Evolutionary conservation across 2,797 vertebrate species (phyloP), one percentile per base, ranked within the genome.

Genomic region (Glyptemys insculpta): DNA sequence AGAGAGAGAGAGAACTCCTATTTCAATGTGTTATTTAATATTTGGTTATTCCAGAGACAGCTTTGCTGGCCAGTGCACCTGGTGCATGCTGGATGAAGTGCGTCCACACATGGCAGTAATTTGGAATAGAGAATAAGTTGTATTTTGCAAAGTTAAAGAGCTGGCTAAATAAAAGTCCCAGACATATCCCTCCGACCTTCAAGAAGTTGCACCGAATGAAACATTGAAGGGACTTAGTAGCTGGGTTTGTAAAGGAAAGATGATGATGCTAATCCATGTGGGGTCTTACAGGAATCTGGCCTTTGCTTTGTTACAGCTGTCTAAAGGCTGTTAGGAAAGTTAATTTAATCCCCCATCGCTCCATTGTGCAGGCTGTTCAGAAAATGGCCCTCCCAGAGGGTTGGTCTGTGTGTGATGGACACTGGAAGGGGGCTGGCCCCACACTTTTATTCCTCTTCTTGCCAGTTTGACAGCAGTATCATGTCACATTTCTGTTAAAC

Each of bases 11-110:
- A 76, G 2, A 76, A 12, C 23, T 85, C 2, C 1, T 0, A 25
- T 83, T 3, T 1, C 57, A 9, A 21, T 85, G 88, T 2, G 52
- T 49, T 80, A 4, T 85, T 76, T 25, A 59, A 89, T 79, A 2
- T 41, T 0, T 90, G n/a, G 44, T 1, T 11, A 1, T 0, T 14
- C 15, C 44, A 49, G 79, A 34, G 3, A 76, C 34, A 59, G 7
- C 59, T 79, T 83, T 12, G 3, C 91, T 7, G 72, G 83, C 89
- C 18, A 0, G 54, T 3, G 14, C 53, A 29, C 72, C 83, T 12
- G 41, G 53, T 57, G 59, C 79, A 29, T 37, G 0, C 2, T 3
- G 82, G 37, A 0, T 14, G 37, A 1, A 0, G 1, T 7, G 47
- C 56, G 12, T 68, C 49, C n/a, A 59, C 8, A 2, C 37, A 3